A percentile compares a stretch with the other conserved stretches of the same genome.
Conservation (phyloP, 2,797 vertebrate genomes). For the Bovichtus diacanthus region DNA sequence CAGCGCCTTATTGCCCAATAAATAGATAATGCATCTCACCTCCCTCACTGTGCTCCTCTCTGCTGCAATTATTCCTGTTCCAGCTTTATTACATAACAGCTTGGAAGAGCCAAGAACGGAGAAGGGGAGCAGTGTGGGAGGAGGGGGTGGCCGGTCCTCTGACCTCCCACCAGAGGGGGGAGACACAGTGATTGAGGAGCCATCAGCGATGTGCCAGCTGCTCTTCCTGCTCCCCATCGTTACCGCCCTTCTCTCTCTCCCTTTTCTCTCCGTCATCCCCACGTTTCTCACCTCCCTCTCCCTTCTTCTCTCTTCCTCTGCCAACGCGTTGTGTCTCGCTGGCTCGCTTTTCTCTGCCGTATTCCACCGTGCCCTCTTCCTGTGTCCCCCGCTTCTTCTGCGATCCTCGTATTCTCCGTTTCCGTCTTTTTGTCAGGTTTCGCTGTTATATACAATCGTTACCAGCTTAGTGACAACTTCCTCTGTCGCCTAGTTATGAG, state of each 20-base stretch:
- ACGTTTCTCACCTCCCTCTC: conserved; percentile 6
- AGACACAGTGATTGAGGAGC: conserved; percentile 80
- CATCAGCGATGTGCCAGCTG: conserved; percentile 79
- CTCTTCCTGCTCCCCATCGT: conserved; percentile 47
- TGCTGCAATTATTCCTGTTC: conserved; percentile 24
- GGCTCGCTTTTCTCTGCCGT: conserved; percentile 41
- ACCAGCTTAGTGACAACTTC: conserved; percentile 54
- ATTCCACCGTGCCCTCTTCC: conserved; percentile 32
- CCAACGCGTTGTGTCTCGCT: conserved; percentile 47
- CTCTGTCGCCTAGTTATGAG: conserved; percentile 48
- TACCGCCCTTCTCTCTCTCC: not conserved
- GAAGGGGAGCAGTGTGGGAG: conserved; percentile 26
- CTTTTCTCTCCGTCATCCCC: conserved; percentile 22
- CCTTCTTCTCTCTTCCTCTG: conserved; percentile 33
- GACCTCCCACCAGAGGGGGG: conserved; percentile 79
- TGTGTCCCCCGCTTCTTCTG: conserved; percentile 31
- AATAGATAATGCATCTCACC: conserved; percentile 32
- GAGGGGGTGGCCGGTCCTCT: conserved; percentile 54
- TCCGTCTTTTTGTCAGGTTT: conserved; percentile 31
- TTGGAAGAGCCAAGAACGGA: conserved; percentile 48
- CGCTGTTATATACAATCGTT: conserved; percentile 45
- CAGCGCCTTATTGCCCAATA: not conserved
- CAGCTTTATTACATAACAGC: conserved; percentile 68
- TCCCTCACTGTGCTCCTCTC: not conserved
- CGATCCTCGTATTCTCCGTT: conserved; percentile 50